phyloP scores from a whole-genome alignment of 2,888 invertebrate species.

The Synanthedon vespiformis region DNA sequence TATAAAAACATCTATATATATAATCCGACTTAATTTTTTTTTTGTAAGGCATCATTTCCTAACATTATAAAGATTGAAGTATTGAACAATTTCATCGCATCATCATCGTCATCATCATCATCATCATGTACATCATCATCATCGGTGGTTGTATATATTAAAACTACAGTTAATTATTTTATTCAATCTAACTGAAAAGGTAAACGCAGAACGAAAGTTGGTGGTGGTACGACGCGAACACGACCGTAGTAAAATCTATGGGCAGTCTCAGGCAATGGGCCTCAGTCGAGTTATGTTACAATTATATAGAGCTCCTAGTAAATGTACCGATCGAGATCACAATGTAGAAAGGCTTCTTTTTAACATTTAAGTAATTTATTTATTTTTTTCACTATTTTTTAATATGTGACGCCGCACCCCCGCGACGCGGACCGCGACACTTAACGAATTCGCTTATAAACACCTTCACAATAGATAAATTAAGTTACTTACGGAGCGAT shows the following conservation, averaged over 20 bases:
- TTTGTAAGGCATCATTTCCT: constrained; percentile 66
- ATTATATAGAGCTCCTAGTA: constrained; percentile 51
- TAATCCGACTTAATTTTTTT: constrained; percentile 56
- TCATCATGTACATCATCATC: constrained; percentile 54
- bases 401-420: constrained; percentile 57
- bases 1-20: constrained; percentile 62
- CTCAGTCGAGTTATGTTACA: constrained; percentile 50
- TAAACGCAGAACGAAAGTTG: constrained; percentile 13
- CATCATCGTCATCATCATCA: constrained; percentile 61
- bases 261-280: constrained; percentile 43
- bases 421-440: constrained; percentile 53
- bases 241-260: constrained; percentile 50
- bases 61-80: constrained; percentile 49
- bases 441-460: constrained; percentile 51
- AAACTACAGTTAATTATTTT: constrained; percentile 39
- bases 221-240: constrained; percentile 37
- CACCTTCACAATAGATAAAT: constrained; percentile 61
- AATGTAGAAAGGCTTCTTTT: constrained; percentile 46
- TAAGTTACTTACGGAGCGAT: constrained; percentile 68
- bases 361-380: constrained; percentile 1
- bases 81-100: constrained; percentile 48
- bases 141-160: constrained; percentile 61
- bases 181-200: constrained; percentile 38
- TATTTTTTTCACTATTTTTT: constrained; percentile 44
- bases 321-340: constrained; percentile 63